These are phyloP conservation scores for Diprion similis DNA, from an alignment of 1,140 invertebrate genomes.

Conservation along the genomic window DNA sequence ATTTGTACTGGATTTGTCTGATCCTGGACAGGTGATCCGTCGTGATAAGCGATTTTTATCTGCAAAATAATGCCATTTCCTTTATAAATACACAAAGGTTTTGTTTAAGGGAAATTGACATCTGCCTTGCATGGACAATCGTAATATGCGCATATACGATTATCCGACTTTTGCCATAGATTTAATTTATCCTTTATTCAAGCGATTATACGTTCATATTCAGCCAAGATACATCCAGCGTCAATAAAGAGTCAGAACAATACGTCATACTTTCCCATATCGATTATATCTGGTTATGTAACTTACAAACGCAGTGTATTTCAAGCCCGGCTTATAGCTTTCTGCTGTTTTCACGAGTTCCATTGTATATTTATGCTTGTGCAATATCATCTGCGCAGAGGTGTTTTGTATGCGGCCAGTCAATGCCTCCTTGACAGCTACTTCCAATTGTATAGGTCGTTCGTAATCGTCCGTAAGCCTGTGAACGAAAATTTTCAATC, in stretches of 20 bases:
- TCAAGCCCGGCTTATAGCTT: constrained; percentile 87
- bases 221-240: too few species aligned
- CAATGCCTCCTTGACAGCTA: constrained; percentile 79
- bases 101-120: not conserved
- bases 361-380: constrained; percentile 84
- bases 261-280: too few species aligned
- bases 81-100: not conserved
- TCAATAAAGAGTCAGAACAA: too few species aligned
- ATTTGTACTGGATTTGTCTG: constrained; percentile 71
- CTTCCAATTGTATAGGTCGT: constrained; percentile 78
- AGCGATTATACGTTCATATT: constrained; percentile 15
- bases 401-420: constrained; percentile 84
- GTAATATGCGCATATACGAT: not conserved
- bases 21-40: constrained; percentile 72
- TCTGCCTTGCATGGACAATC: not conserved
- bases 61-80: constrained; percentile 44
- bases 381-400: constrained; percentile 74
- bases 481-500: constrained; percentile 28
- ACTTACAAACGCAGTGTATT: constrained; percentile 82
- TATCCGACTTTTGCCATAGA: not conserved
- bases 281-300: constrained; percentile 8
- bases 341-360: constrained; percentile 82
- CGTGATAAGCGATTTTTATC: constrained; percentile 78
- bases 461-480: constrained; percentile 77
- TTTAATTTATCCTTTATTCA: constrained; percentile 18